A percentile compares a stretch with the other conserved stretches of the same genome.
Conservation (phyloP, 2,113 vertebrate species). For the Rhinopomastus cyanomelas region DNA sequence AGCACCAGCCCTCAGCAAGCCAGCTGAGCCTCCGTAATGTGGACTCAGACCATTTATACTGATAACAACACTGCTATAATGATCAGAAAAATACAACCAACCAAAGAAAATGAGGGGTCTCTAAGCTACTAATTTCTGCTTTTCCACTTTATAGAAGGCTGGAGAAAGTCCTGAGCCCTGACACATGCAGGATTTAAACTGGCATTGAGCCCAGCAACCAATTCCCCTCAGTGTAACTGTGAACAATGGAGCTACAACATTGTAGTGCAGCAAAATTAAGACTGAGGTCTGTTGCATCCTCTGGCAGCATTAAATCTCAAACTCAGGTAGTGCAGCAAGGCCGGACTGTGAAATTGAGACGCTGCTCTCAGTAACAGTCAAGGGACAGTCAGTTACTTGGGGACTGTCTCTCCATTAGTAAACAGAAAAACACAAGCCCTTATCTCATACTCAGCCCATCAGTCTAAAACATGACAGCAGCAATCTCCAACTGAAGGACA, state of each 20-base stretch:
- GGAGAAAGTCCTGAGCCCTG: not conserved
- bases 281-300: not conserved
- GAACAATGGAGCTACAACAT: fast-evolving
- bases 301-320: not conserved
- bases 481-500: slow-evolving; percentile 15
- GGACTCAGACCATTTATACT: not conserved
- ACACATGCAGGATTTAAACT: not conserved
- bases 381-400: not conserved
- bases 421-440: not conserved
- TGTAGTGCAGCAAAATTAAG: not conserved
- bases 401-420: not conserved
- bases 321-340: not conserved
- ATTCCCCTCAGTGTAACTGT: not conserved
- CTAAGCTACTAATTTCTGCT: not conserved
- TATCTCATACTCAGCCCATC: not conserved
- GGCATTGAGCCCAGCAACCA: not conserved
- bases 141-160: not conserved
- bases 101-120: not conserved
- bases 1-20: not conserved
- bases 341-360: not conserved
- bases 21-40: not conserved
- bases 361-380: not conserved
- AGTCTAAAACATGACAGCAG: not conserved
- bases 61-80: not conserved
- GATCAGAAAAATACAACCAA: not conserved